Base-by-base conservation (phyloP, 2,113 vertebrate genomes). In the Mus spicilegus region DNA sequence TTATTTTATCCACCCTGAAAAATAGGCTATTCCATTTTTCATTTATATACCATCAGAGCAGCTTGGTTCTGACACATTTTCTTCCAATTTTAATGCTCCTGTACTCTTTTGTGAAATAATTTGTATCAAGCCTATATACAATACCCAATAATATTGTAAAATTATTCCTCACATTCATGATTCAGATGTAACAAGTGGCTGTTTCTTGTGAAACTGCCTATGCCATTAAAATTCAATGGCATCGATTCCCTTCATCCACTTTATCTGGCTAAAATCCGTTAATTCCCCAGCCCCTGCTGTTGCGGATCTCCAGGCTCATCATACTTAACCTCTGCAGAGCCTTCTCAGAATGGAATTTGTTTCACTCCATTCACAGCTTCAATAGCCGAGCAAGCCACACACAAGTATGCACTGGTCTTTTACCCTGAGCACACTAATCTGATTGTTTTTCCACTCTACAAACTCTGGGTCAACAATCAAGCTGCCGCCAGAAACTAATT, bases 401-500 rank as follows among this genome's bases (percentile, higher is more conserved):
- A 98, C 94, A 93, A 98, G 98, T 92, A 78, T 97, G 12, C 94
- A 3, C 98, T 98, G 98, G 97, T 98, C 97, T 97, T 99, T 99
- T 98, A 98, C 98, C 97, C 89, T 91, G 98, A 98, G 98, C 98
- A 98, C 98, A 98, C 98, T 99, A 99, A 99, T 99, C 99, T 98
- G 98, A 99, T 99, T 99, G 99, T 99, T 98, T 99, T 99, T 98
- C 98, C 98, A 98, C 98, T 99, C 98, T 98, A 98, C 98, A 98
- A 98, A 98, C 98, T 98, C 98, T 98, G 97, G 98, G 98, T 98
- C 98, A 99, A 99, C 99, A 99, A 99, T 99, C 98, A 98, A 98
- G 98, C 98, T 98, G 98, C 97, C 95, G 98, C 98, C 98, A 99
- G 98, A 99, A 99, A 99, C 98, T 99, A 99, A 99, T 99, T 99